phyloP scores from a whole-genome alignment of 1,140 invertebrate genomes.

The Euschistus heros region DNA sequence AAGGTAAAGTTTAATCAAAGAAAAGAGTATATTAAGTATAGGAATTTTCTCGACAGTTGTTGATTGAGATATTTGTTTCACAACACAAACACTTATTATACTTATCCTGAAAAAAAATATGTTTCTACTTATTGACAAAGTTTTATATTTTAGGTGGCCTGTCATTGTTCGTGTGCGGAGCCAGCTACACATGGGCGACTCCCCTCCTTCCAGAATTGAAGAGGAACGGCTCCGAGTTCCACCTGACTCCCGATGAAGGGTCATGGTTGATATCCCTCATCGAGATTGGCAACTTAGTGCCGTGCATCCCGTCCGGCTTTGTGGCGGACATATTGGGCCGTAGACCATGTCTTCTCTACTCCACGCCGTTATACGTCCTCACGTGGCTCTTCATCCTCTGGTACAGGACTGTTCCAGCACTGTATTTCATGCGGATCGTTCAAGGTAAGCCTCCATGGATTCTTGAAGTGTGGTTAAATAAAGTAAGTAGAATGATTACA shows the following conservation, averaged over 20 bases:
- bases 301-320: conserved; percentile 32
- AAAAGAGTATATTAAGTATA: no score
- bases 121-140: no score
- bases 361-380: conserved; percentile 56
- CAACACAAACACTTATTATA: no score
- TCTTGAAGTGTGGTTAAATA: no score
- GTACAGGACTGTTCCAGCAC: conserved; percentile 39
- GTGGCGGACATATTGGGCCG: conserved; percentile 64
- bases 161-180: conserved; percentile 34
- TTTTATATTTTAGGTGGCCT: conserved; percentile 35
- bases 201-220: conserved; percentile 44
- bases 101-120: no score
- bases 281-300: conserved; percentile 19
- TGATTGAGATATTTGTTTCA: no score
- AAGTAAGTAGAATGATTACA: no score
- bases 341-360: conserved; percentile 50
- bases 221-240: conserved; percentile 37
- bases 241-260: conserved; percentile 44
- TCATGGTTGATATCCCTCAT: conserved; percentile 48
- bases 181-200: conserved; percentile 43
- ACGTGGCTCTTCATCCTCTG: conserved; percentile 64
- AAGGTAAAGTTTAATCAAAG: no score
- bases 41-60: no score
- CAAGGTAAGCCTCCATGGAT: conserved; percentile 47
- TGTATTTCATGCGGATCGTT: conserved; percentile 23